These are phyloP conservation scores for Himalopsyche japonica DNA, from an alignment of 2,888 invertebrate genomes.

Conservation along the genomic window DNA sequence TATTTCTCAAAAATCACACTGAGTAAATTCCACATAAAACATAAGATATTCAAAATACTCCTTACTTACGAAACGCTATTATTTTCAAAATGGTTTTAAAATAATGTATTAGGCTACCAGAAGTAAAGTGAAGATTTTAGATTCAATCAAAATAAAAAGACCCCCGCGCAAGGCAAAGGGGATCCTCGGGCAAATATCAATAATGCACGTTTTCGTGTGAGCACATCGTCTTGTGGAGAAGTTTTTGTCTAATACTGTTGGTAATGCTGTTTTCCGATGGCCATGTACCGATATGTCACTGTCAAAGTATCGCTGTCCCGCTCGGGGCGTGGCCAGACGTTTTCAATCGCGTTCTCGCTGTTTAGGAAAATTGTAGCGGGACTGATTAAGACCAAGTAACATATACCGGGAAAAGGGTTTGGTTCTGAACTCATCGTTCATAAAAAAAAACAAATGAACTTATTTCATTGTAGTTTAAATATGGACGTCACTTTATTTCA, in stretches of 20 bases:
- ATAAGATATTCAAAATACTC: too few relatives aligned
- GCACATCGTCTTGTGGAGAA: conserved; percentile 13
- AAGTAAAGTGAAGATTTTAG: neutral
- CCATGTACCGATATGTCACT: conserved; percentile 41
- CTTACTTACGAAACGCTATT: too few relatives aligned
- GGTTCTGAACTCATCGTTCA: too few relatives aligned
- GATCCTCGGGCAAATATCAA: conserved; percentile 12
- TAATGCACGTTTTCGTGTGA: conserved; percentile 23
- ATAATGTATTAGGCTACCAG: neutral
- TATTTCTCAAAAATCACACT: too few relatives aligned
- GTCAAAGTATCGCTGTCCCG: conserved; percentile 35
- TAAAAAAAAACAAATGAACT: too few relatives aligned
- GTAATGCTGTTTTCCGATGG: conserved; percentile 41
- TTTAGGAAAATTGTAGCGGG: neutral
- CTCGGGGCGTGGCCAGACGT: conserved; percentile 22
- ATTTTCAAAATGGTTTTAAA: neutral
- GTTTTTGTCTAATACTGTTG: conserved; percentile 40
- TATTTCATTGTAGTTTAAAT: too few relatives aligned
- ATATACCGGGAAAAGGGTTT: too few relatives aligned
- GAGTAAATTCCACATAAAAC: too few relatives aligned
- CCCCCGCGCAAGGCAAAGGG: neutral
- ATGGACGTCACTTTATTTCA: too few relatives aligned
- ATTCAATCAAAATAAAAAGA: conserved; percentile 16
- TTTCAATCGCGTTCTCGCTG: neutral
- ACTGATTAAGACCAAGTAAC: neutral